Evolutionary conservation across 2,888 invertebrate genomes (phyloP), one percentile per base, ranked within the genome.

Genomic region (Ctena decussata): DNA sequence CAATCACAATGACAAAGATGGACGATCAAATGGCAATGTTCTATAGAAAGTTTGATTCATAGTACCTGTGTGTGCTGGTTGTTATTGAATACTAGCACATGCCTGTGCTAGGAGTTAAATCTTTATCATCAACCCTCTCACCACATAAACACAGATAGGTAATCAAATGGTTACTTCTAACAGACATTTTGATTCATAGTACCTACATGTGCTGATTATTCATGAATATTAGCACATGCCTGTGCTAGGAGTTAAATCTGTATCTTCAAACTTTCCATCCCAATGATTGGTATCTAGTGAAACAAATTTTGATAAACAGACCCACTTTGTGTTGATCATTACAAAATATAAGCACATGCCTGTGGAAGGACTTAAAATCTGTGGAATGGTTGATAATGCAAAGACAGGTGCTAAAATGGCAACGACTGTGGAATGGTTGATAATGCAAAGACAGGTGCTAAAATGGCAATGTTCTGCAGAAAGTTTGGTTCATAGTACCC

Each of bases 181-280:
- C 5, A 49, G 12, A 49, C 6, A 15, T 11, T 11, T 41, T 11
- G n/a, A 49, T 44, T 44, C 72, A 8, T 27, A 27, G 72, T 46
- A 73, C 72, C 11, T 39, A 27, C 44, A 24, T 44, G 72, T 3
- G 72, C 72, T 71, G 18, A 39, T 71, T 24, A 37, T 6, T n/a
- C 8, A 21, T 15, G 6, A 39, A 21, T 37, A 71, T 39, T 37
- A 71, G 71, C 71, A 71, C 71, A 71, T 71, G 71, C 39, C 71
- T 71, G 71, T 71, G 71, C 71, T 71, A n/a, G 71, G 71, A 71
- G 39, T 37, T 6, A 39, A 39, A 30, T n/a, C n/a, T n/a, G n/a
- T n/a, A n/a, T n/a, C n/a, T n/a, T n/a, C n/a, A n/a, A n/a, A n/a
- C n/a, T n/a, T n/a, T n/a, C n/a, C n/a, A n/a, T n/a, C n/a, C n/a